phyloP scores from a whole-genome alignment of 2,888 invertebrate genomes.

The Nemurella pictetii region DNA sequence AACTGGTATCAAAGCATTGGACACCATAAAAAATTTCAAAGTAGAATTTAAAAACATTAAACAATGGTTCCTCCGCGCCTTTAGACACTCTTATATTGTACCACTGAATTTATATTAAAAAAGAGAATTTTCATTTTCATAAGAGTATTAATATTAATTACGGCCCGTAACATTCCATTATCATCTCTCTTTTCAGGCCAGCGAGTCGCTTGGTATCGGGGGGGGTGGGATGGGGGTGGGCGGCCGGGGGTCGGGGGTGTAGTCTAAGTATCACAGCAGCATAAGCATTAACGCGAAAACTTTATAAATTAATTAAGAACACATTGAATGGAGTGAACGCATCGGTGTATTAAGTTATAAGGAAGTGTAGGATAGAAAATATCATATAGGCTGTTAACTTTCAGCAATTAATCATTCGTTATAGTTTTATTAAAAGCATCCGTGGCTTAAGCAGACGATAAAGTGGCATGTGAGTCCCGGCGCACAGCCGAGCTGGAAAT shows the following conservation, averaged over 20 bases:
- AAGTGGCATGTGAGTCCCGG: neutral
- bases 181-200: neutral
- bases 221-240: too few species aligned
- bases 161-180: neutral
- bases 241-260: neutral
- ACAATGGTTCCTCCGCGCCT: neutral
- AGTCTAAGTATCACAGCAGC: constrained; percentile 1
- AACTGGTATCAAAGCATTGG: neutral
- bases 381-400: constrained; percentile 16
- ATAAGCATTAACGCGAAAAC: constrained; percentile 13
- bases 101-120: neutral
- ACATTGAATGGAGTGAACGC: constrained; percentile 17
- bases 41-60: neutral
- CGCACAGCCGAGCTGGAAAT: neutral
- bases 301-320: constrained; percentile 28
- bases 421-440: constrained; percentile 15
- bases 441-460: neutral
- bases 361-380: constrained; percentile 4
- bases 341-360: constrained; percentile 20
- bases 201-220: neutral
- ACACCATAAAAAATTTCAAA: neutral
- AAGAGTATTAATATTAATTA: neutral
- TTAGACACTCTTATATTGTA: neutral
- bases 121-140: neutral
- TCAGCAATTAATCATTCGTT: constrained; percentile 10